A percentile compares a stretch with the other conserved stretches of the same genome.
phyloP scores from a whole-genome alignment of 2,888 invertebrate species.

The Netelia inedita region DNA sequence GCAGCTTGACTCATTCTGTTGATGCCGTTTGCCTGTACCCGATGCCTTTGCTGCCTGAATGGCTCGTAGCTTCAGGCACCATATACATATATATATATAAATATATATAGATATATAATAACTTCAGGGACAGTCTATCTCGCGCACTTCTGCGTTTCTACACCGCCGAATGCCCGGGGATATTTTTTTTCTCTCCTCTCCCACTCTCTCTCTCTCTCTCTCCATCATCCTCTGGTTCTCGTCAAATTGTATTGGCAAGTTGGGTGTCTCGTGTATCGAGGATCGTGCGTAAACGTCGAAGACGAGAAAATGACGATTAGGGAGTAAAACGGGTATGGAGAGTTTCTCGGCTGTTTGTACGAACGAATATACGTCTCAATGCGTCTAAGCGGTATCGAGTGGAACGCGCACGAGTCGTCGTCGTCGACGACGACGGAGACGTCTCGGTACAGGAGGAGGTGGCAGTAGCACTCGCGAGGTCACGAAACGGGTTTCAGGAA shows the following conservation, averaged over 20 bases:
- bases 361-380: slow-evolving; percentile 22
- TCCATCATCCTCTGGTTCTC: background rate
- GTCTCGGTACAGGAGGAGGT: slow-evolving; percentile 72
- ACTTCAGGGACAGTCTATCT: slow-evolving; percentile 38
- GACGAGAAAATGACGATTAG: slow-evolving; percentile 6
- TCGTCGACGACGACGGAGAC: slow-evolving; percentile 38
- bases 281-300: slow-evolving; percentile 18
- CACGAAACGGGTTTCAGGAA: slow-evolving; percentile 81
- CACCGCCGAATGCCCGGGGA: slow-evolving; percentile 49
- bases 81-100: slow-evolving; percentile 10
- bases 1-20: slow-evolving; percentile 75
- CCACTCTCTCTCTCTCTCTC: slow-evolving; percentile 17
- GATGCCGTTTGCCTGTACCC: slow-evolving; percentile 50
- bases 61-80: slow-evolving; percentile 61
- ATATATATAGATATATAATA: slow-evolving; percentile 9
- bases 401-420: background rate
- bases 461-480: slow-evolving; percentile 74
- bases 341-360: background rate
- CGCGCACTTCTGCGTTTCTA: slow-evolving; percentile 38
- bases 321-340: background rate
- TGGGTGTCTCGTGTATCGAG: background rate
- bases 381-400: slow-evolving; percentile 26
- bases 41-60: slow-evolving; percentile 57
- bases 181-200: slow-evolving; percentile 50
- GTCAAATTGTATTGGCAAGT: slow-evolving; percentile 42